These are phyloP conservation scores for Tachysurus fulvidraco DNA, from an alignment of 2,113 vertebrate genomes.

Conservation along the genomic window DNA sequence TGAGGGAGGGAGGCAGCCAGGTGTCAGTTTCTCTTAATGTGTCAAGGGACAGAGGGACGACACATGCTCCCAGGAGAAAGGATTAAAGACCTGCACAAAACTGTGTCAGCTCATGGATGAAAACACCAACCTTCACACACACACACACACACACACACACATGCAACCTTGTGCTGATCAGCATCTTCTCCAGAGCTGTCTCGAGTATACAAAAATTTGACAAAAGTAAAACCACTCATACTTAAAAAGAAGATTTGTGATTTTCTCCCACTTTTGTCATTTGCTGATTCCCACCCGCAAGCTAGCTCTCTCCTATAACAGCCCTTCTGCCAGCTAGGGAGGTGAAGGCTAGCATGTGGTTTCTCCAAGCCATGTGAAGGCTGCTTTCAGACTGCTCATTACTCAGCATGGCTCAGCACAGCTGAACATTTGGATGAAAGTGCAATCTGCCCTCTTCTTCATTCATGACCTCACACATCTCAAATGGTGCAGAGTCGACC, in stretches of 20 bases:
- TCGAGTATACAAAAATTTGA: background rate
- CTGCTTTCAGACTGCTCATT: background rate
- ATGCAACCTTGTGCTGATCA: background rate
- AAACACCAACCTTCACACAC: background rate
- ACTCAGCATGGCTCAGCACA: background rate
- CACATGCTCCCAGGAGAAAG: background rate
- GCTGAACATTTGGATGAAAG: background rate
- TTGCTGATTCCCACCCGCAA: background rate
- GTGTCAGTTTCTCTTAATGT: slow-evolving; percentile 18
- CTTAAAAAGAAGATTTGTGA: background rate
- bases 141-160: background rate
- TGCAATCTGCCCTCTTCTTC: background rate
- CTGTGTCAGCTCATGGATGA: background rate
- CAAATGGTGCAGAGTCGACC: background rate
- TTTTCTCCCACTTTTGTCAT: background rate
- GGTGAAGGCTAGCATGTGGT: background rate
- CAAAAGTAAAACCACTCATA: background rate
- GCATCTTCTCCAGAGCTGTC: background rate
- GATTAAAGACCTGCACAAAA: slow-evolving; percentile 9
- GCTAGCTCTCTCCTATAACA: background rate
- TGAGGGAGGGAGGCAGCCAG: background rate
- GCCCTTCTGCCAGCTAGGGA: background rate
- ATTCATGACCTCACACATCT: background rate
- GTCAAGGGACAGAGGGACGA: background rate
- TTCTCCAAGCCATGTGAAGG: background rate